These are phyloP conservation scores for Crenuchus spilurus DNA, from an alignment of 2,797 vertebrate species.

Conservation along the genomic window DNA sequence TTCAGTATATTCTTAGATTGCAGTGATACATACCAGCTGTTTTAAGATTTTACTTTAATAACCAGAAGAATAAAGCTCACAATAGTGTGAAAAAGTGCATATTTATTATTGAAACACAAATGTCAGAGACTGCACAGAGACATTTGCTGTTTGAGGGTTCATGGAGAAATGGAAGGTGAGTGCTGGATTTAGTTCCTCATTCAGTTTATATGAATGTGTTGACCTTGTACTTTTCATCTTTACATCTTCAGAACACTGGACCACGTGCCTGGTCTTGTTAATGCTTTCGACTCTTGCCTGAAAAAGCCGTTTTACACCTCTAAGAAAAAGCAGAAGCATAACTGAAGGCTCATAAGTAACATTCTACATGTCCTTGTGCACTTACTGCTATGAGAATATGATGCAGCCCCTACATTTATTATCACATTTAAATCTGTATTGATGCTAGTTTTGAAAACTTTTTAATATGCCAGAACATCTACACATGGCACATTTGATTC, in stretches of 20 bases:
- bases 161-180: background rate
- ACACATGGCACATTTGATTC: too few relatives aligned
- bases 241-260: background rate
- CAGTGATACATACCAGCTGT: background rate
- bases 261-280: background rate
- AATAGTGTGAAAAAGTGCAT: background rate
- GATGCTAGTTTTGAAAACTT: background rate
- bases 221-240: background rate
- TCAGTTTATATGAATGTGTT: background rate
- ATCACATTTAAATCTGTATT: background rate
- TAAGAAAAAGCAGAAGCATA: background rate
- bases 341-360: background rate
- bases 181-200: background rate
- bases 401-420: background rate
- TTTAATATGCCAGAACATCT: too few relatives aligned
- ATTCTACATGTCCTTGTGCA: background rate
- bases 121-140: background rate
- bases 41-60: background rate
- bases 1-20: background rate
- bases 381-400: background rate
- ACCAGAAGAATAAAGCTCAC: background rate
- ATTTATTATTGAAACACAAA: background rate
- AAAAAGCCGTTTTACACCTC: background rate
- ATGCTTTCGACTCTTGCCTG: background rate
- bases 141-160: background rate